phyloP scores from a whole-genome alignment of 2,797 vertebrate genomes.

The Siniperca undulata region DNA sequence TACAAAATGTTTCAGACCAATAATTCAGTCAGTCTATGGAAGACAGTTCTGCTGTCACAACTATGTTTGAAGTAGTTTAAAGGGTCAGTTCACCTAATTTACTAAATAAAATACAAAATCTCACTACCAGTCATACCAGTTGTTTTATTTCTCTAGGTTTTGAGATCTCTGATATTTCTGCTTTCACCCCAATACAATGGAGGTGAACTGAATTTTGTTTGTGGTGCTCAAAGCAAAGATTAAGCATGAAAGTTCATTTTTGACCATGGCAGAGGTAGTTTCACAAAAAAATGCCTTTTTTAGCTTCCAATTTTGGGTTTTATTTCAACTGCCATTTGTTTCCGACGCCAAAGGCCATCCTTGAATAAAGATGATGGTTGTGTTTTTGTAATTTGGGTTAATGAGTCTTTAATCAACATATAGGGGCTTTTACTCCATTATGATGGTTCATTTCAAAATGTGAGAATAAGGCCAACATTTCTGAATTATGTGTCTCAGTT shows the following conservation, averaged over 20 bases:
- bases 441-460: background rate
- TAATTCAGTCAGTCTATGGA: background rate
- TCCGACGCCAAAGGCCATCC: no score
- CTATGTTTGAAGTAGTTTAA: background rate
- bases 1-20: conserved; percentile 1
- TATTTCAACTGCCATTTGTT: background rate
- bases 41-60: background rate
- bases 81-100: background rate
- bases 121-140: no score
- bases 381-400: background rate
- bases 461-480: background rate
- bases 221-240: background rate
- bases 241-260: background rate
- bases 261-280: background rate
- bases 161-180: background rate
- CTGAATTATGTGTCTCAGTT: conserved; percentile 4
- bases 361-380: background rate
- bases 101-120: background rate
- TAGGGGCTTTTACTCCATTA: background rate
- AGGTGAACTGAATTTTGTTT: background rate
- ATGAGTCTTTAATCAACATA: background rate
- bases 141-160: background rate
- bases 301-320: background rate
- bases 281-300: background rate
- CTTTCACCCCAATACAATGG: no score